A percentile compares a stretch with the other conserved stretches of the same genome.
Evolutionary conservation across 2,113 vertebrate genomes (phyloP).

Genomic region (Chloropsis cyanopogon): DNA sequence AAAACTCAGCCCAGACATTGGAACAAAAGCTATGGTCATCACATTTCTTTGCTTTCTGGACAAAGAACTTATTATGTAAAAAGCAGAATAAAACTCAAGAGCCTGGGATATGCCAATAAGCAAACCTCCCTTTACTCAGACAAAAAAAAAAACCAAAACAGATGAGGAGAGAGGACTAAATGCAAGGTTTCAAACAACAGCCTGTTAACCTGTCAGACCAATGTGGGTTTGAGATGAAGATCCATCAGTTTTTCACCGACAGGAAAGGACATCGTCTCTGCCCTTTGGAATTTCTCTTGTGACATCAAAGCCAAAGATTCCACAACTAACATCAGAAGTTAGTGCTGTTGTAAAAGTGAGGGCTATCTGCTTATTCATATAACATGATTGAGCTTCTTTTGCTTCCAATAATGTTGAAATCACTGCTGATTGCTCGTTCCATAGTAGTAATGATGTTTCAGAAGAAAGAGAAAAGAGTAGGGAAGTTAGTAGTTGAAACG

Average conservation of each 20-base stretch:
- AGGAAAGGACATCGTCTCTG: neutral
- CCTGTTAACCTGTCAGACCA: neutral
- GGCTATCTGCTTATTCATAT: neutral
- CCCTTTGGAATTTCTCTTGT: neutral
- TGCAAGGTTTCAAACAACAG: neutral
- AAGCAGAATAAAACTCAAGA: neutral
- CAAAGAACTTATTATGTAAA: constrained; percentile 48
- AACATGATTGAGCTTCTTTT: neutral
- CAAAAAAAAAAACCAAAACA: neutral
- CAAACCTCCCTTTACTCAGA: neutral
- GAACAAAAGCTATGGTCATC: constrained; percentile 56
- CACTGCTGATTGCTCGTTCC: neutral
- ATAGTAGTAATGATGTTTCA: neutral
- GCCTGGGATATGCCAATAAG: neutral
- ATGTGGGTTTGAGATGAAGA: neutral
- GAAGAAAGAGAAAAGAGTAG: neutral
- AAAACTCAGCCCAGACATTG: constrained; percentile 3
- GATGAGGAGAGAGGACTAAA: neutral
- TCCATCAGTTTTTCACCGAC: neutral
- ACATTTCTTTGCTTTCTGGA: constrained; percentile 24
- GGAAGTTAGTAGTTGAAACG: neutral
- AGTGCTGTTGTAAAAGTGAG: neutral
- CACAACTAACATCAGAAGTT: neutral
- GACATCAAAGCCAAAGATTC: neutral
- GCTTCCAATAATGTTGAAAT: neutral